phyloP scores from a whole-genome alignment of 2,888 invertebrate species.

The Stegophylla sp. region DNA sequence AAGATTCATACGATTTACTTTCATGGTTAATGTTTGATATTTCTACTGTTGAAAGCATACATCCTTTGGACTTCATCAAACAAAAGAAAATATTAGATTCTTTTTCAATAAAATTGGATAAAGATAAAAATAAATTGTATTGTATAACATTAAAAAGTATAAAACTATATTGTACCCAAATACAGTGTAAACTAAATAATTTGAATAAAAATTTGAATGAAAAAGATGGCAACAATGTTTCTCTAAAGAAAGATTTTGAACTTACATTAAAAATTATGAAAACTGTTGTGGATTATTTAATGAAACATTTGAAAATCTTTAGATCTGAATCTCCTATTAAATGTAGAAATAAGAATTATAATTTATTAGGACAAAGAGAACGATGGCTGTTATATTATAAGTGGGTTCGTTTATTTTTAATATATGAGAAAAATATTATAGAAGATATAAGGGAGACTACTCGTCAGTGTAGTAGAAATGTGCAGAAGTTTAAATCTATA shows the following conservation, averaged over 20 bases:
- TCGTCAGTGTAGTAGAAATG: constrained; percentile 10
- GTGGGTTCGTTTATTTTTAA: constrained; percentile 21
- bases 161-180: constrained; percentile 1
- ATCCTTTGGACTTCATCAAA: constrained; percentile 39
- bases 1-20: constrained; percentile 46
- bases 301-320: constrained; percentile 28
- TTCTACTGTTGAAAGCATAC: constrained; percentile 17
- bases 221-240: neutral
- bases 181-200: neutral
- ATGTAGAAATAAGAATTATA: neutral
- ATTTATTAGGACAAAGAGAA: constrained; percentile 5
- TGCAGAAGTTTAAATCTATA: constrained; percentile 43
- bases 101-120: neutral
- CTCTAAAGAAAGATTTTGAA: neutral
- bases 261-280: constrained; percentile 12
- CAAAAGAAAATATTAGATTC: constrained; percentile 12
- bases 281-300: constrained; percentile 9
- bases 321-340: neutral
- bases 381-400: constrained; percentile 45
- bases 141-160: constrained; percentile 32
- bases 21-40: constrained; percentile 38
- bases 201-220: neutral
- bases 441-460: neutral
- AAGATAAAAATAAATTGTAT: constrained; percentile 8
- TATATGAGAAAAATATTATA: neutral